phyloP scores from a whole-genome alignment of 2,797 vertebrate species.

The Crocidura indochinensis region DNA sequence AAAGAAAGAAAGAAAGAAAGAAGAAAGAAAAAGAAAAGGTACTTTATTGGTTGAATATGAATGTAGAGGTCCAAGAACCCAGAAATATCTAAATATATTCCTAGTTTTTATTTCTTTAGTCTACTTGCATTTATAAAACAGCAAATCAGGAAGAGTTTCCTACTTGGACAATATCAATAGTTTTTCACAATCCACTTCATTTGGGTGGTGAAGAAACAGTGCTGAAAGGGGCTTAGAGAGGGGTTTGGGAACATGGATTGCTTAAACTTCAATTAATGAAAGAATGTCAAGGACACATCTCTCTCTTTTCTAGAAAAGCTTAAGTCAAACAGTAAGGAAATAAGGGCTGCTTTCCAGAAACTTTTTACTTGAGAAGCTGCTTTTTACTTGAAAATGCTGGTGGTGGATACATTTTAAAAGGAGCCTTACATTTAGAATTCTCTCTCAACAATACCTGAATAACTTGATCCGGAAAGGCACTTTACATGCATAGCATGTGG shows the following conservation, averaged over 20 bases:
- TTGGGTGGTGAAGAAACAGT: background rate
- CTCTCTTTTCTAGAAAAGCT: background rate
- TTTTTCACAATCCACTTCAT: background rate
- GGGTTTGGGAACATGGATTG: background rate
- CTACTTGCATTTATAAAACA: constrained; percentile 19
- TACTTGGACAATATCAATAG: background rate
- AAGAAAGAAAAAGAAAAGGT: too few species aligned
- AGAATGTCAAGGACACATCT: background rate
- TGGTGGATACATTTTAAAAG: background rate
- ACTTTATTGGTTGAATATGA: background rate
- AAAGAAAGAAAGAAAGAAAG: too few species aligned
- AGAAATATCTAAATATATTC: constrained; percentile 5
- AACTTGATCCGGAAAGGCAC: background rate
- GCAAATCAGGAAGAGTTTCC: background rate
- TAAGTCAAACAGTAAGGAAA: background rate
- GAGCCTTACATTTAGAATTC: background rate
- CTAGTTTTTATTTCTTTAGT: background rate
- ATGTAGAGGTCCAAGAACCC: background rate
- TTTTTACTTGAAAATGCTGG: background rate
- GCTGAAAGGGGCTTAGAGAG: background rate
- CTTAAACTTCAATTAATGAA: background rate
- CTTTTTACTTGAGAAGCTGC: background rate
- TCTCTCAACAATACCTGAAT: background rate
- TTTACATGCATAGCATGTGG: background rate
- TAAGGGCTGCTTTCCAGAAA: background rate